Percentiles rank a stretch among this genome's conserved stretches.
Evolutionary conservation across 2,797 vertebrate species (phyloP).

Genomic region (Schizopygopsis pylzovi): DNA sequence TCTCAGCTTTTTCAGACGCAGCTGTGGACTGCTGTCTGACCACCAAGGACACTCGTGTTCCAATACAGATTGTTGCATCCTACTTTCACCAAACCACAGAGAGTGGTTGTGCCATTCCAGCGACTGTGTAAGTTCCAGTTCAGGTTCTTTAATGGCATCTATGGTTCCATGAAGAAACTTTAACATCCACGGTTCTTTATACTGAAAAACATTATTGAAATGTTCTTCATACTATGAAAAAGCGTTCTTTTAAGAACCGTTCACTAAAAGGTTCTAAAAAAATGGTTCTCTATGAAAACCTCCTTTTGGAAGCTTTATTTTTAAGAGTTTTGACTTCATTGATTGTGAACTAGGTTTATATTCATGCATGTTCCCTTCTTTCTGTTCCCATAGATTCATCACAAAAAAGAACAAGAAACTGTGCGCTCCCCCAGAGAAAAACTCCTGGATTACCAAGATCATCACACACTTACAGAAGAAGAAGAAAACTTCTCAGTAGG

Average conservation of each 20-base stretch:
- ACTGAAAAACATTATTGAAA: background rate
- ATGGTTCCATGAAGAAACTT: background rate
- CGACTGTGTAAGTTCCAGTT: conserved; percentile 59
- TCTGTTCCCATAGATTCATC: conserved; percentile 55
- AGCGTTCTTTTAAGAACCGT: background rate
- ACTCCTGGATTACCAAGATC: conserved; percentile 54
- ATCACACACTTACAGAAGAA: conserved; percentile 49
- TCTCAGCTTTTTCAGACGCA: conserved; percentile 36
- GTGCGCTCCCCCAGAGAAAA: conserved; percentile 53
- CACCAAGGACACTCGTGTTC: conserved; percentile 31
- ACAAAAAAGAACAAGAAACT: conserved; percentile 56
- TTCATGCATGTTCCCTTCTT: conserved; percentile 3
- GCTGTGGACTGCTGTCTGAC: conserved; percentile 59
- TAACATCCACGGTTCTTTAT: background rate
- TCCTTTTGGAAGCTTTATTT: background rate
- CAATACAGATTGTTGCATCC: conserved; percentile 10
- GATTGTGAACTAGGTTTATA: background rate
- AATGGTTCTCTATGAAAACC: background rate
- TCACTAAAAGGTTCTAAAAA: background rate
- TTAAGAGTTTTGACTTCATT: no score
- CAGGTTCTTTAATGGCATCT: background rate
- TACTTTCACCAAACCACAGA: conserved; percentile 49
- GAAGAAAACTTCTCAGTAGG: background rate
- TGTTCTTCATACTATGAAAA: background rate
- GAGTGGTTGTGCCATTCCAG: conserved; percentile 48